Conservation (phyloP, 2,797 vertebrate species). For the Rallus crepitans region DNA sequence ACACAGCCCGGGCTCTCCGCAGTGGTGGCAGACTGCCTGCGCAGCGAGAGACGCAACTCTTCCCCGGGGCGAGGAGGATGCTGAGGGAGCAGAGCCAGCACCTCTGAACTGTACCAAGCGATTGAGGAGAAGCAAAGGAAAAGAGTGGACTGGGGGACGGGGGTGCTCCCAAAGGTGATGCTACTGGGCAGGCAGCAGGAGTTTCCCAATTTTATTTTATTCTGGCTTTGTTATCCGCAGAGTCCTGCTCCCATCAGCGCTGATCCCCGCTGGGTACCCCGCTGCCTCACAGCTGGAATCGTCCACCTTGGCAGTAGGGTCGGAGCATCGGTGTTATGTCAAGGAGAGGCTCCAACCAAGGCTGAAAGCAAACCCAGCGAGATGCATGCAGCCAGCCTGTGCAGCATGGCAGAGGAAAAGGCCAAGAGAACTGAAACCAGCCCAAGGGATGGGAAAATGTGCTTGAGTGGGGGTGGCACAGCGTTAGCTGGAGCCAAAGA, state of each 20-base stretch:
- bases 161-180: neutral
- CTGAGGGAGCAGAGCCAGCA: neutral
- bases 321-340: accelerated
- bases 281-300: neutral
- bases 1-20: neutral
- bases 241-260: neutral
- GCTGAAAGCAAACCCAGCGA: neutral
- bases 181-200: neutral
- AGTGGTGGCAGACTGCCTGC: neutral
- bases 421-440: neutral
- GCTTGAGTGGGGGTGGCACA: neutral
- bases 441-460: neutral
- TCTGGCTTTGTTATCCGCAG: neutral
- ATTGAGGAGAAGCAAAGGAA: neutral
- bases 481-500: neutral
- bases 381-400: neutral
- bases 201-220: neutral
- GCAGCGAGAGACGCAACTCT: neutral
- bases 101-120: neutral
- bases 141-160: accelerated
- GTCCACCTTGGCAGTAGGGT: neutral
- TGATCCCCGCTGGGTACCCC: neutral
- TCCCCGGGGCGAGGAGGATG: neutral
- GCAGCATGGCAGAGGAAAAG: neutral
- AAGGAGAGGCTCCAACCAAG: neutral